A percentile compares a stretch with the other conserved stretches of the same genome.
These are phyloP conservation scores for Leguminivora glycinivorella DNA, from an alignment of 1,140 invertebrate species.

Conservation along the genomic window DNA sequence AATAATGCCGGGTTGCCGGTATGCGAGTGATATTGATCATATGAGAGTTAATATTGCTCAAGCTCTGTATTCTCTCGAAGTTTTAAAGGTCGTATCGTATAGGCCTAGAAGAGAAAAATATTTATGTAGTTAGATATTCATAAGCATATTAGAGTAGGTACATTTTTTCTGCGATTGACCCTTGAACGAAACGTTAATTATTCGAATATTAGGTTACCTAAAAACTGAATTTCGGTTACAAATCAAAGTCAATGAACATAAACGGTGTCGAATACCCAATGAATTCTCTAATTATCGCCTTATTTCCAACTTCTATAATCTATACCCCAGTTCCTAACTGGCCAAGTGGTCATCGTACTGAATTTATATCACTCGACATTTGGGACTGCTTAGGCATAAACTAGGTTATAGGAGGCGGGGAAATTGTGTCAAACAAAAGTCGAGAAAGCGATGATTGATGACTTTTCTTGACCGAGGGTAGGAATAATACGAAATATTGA, in stretches of 20 bases:
- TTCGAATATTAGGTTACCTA: too few relatives aligned
- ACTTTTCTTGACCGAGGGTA: background rate
- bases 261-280: background rate
- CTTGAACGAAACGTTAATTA: too few relatives aligned
- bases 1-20: too few relatives aligned
- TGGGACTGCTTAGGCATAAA: slow-evolving; percentile 11
- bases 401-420: background rate
- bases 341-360: background rate
- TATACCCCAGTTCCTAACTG: background rate
- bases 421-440: slow-evolving; percentile 3
- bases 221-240: too few relatives aligned
- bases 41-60: too few relatives aligned
- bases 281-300: background rate
- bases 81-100: too few relatives aligned
- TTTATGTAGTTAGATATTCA: too few relatives aligned
- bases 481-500: background rate
- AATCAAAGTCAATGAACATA: background rate
- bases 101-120: too few relatives aligned
- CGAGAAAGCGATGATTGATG: background rate
- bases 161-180: too few relatives aligned
- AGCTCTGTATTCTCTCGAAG: too few relatives aligned
- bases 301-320: background rate
- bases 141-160: too few relatives aligned
- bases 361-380: background rate
- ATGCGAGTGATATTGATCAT: too few relatives aligned